Base-by-base conservation (phyloP, 2,888 invertebrate species). In the Drosophila nr. perissopoda region DNA sequence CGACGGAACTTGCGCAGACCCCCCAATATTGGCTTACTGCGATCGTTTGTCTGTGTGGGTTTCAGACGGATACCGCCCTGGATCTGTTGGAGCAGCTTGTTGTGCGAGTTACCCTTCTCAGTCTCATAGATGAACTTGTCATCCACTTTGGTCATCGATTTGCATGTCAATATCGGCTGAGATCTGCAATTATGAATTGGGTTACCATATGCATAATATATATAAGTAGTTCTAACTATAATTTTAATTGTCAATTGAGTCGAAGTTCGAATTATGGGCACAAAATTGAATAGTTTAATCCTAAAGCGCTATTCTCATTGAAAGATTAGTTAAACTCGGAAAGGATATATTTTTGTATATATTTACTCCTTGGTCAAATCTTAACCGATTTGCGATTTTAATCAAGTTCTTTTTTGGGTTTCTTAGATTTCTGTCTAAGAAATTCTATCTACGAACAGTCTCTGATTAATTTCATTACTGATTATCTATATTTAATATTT, bases 71-170 rank as follows among this genome's bases (percentile, higher is more conserved):
- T 94, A 60, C 98, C 98, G 70, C 94, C 94, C 92, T 96, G 96
- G 91, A 98, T 98, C 94, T 97, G 96, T 93, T 96, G 96, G 11
- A 98, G 94, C 60, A 98, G 94, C 80, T 95, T 95, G 91, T 97
- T 97, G 93, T 97, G 97, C 51, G 96, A 95, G 89, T 96, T 96
- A 42, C 94, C 94, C 91, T 96, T 96, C 93, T 98, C 98, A 52
- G 97, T 97, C 92, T 97, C 97, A 92, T 97, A 98, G 73, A 98
- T 95, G 90, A 97, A 98, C 93, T 97, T 96, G 71, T 95, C 95
- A 87, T 96, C 95, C 82, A 96, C 96, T 91, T 96, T 96, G 56
- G 95, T 95, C 89, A 95, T 94, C 27, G 94, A 92, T 75, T 95
- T 94, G 78, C 92, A 92, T 45, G 94, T 94, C 74, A 95, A 94